Evolutionary conservation across 1,140 invertebrate species (phyloP).

Genomic region (Orussus abietinus): DNA sequence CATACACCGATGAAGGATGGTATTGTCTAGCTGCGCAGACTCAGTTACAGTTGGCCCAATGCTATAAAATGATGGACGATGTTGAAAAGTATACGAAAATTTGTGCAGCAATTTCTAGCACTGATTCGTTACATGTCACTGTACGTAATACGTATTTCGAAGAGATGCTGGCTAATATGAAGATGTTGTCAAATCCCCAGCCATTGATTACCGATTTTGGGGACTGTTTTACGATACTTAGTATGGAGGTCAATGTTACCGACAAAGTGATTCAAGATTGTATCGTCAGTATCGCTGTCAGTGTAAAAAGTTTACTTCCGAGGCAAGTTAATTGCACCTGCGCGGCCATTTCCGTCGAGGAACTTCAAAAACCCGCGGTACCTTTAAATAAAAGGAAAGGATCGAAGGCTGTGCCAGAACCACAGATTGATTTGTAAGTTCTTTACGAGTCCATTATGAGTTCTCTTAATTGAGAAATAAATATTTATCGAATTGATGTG

Average conservation of each 20-base stretch:
- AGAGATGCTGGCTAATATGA: conserved; percentile 68
- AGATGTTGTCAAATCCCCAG: conserved; percentile 53
- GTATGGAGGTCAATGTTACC: conserved; percentile 50
- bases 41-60: conserved; percentile 77
- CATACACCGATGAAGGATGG: conserved; percentile 87
- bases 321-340: conserved; percentile 54
- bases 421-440: conserved; percentile 37
- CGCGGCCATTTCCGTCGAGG: conserved; percentile 55
- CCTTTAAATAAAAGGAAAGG: conserved; percentile 29
- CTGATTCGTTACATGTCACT: conserved; percentile 66
- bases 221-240: conserved; percentile 51
- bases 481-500: too few relatives aligned
- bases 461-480: not conserved
- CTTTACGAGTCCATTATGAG: not conserved
- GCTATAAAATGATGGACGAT: conserved; percentile 77
- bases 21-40: conserved; percentile 74
- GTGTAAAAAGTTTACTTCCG: conserved; percentile 60
- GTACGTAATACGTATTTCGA: conserved; percentile 73
- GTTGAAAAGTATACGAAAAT: conserved; percentile 68
- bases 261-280: conserved; percentile 59
- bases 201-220: conserved; percentile 38
- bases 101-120: conserved; percentile 74
- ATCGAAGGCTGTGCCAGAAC: conserved; percentile 25
- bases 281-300: conserved; percentile 56
- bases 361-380: conserved; percentile 31